Base-by-base conservation (phyloP, 2,797 vertebrate genomes). In the Geotrypetes seraphini region DNA sequence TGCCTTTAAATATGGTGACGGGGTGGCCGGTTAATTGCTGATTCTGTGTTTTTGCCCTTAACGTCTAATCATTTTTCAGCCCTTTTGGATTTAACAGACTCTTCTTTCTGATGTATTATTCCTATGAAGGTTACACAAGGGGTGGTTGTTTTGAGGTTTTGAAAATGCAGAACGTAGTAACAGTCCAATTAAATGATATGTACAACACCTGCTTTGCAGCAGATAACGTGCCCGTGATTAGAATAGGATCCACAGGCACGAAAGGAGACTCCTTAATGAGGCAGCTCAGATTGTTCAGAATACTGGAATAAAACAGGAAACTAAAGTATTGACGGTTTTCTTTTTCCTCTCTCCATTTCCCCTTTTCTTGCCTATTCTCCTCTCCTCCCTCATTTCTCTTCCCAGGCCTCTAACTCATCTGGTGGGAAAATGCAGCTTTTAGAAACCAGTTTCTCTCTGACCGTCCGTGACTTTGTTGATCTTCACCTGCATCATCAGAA, bases 401-500 rank as follows among this genome's bases (percentile, higher is more conserved):
- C 0, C 1, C 46, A 86, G 84, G 68, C 78, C 28, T 50, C 66
- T 3, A 63, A 75, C 35, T 59, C 80, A 5, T 68, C 68, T 0
- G 62, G 78, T 20, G 52, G 62, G 2, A 78, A 75, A 38, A 82
- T 86, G 75, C 81, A 86, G 38, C 73, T 86, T 11, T 56, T 86
- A 49, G 93, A 99, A 59, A 96, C 90, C 0, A 86, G 88, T 39
- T 99, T 95, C 57, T 96, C 92, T 0, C 73, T 69, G 21, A 88
- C 87, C 0, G 67, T 95, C 35, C 66, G 34, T 0, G 90, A 90
- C 35, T 83, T 96, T 52, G 86, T 98, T 2, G 71, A 87, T 1
- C 84, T 96, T 5, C 92, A 99, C 39, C 79, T 99, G 36, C 71
- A 73, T 8, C 86, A 69, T 32, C 95, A 99, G 74, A 92, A 95